phyloP scores from a whole-genome alignment of 2,888 invertebrate species.

The Corythucha ciliata region DNA sequence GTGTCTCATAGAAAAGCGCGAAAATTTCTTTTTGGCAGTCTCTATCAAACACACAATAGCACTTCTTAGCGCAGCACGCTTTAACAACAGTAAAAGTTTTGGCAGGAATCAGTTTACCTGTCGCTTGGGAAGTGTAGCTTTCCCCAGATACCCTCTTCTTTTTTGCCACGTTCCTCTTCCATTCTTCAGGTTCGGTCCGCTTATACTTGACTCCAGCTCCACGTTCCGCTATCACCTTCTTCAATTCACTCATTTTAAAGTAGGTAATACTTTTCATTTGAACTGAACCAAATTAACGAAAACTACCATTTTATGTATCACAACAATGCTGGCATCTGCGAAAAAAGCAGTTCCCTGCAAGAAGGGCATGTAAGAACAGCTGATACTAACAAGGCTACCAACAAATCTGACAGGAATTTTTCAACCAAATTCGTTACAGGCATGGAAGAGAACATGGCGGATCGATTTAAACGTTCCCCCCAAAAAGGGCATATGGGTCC shows the following conservation, averaged over 20 bases:
- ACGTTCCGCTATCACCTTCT: neutral
- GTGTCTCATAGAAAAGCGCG: constrained; percentile 10
- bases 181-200: neutral
- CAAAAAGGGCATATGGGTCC: too few species aligned
- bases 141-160: too few species aligned
- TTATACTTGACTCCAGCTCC: neutral
- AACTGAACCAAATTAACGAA: neutral
- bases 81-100: neutral
- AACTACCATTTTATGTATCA: neutral
- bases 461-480: too few species aligned
- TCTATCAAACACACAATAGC: neutral
- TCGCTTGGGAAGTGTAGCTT: neutral
- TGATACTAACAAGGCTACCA: neutral
- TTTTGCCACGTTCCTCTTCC: neutral
- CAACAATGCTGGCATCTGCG: neutral
- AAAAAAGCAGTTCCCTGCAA: too few species aligned
- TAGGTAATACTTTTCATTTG: too few species aligned
- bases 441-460: too few species aligned
- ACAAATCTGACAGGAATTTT: neutral
- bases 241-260: neutral
- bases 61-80: too few species aligned
- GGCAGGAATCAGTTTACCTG: neutral
- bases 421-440: too few species aligned
- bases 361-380: too few species aligned
- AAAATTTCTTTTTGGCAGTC: constrained; percentile 8